Percentiles rank a stretch among this genome's conserved stretches.
These are phyloP conservation scores for Margaritifera margaritifera DNA, from an alignment of 2,888 invertebrate genomes.

Conservation along the genomic window DNA sequence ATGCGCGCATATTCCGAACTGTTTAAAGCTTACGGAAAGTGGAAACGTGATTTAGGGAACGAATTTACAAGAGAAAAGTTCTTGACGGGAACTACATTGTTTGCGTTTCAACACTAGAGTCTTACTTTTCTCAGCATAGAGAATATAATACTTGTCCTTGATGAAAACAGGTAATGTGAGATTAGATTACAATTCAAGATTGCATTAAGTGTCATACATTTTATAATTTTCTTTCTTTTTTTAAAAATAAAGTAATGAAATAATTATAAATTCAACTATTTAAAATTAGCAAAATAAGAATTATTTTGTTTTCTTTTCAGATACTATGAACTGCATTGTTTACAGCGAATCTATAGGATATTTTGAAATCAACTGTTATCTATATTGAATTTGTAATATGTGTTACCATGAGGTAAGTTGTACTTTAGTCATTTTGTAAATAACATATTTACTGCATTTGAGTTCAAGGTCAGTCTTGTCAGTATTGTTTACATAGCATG, in stretches of 20 bases:
- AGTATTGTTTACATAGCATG: too few relatives aligned
- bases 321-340: slow-evolving; percentile 14
- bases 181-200: too few relatives aligned
- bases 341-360: slow-evolving; percentile 12
- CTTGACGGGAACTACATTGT: slow-evolving; percentile 9
- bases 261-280: background rate
- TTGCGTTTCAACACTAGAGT: slow-evolving; percentile 18
- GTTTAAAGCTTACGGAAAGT: slow-evolving; percentile 9
- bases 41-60: slow-evolving; percentile 10
- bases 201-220: too few relatives aligned
- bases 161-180: slow-evolving; percentile 16
- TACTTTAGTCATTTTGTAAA: too few relatives aligned
- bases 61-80: slow-evolving; percentile 7
- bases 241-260: background rate
- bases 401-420: too few relatives aligned
- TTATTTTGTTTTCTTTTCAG: too few relatives aligned
- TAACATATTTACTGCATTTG: too few relatives aligned
- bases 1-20: slow-evolving; percentile 15
- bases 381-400: too few relatives aligned
- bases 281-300: too few relatives aligned
- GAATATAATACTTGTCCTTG: slow-evolving; percentile 20
- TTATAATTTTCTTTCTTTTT: background rate
- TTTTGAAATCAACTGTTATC: slow-evolving; percentile 17
- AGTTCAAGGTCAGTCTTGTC: too few relatives aligned
- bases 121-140: slow-evolving; percentile 15